phyloP scores from a whole-genome alignment of 1,140 invertebrate species.

The Apis mellifera region DNA sequence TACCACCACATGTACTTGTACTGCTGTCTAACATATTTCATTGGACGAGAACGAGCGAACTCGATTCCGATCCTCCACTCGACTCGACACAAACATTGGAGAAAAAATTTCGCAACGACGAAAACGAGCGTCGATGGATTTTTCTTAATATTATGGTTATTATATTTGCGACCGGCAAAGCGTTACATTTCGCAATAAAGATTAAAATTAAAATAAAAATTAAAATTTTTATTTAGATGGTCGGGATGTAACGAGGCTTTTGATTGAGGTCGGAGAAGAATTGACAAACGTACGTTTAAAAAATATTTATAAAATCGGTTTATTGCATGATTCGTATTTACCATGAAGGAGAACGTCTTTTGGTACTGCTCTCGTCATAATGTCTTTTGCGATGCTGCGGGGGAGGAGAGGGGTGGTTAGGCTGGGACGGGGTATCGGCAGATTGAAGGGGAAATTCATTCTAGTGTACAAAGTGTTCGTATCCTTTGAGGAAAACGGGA shows the following conservation, averaged over 20 bases:
- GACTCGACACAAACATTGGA: no score
- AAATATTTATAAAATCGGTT: slow-evolving; percentile 77
- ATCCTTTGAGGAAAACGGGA: slow-evolving; percentile 67
- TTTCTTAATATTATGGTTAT: background rate
- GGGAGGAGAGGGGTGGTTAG: background rate
- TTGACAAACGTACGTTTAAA: slow-evolving; percentile 61
- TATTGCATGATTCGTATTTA: slow-evolving; percentile 72
- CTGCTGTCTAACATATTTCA: no score
- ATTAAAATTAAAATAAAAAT: no score
- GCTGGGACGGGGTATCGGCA: slow-evolving; percentile 1
- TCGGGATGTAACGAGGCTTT: background rate
- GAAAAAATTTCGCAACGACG: no score
- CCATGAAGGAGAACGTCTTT: slow-evolving; percentile 66
- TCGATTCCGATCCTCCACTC: background rate
- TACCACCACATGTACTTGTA: no score
- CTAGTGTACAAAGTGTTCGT: slow-evolving; percentile 60
- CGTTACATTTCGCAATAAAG: background rate
- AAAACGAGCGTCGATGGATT: no score
- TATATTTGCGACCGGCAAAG: background rate
- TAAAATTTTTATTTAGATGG: no score
- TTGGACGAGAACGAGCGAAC: background rate
- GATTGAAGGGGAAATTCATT: slow-evolving; percentile 49
- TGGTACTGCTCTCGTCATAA: slow-evolving; percentile 65
- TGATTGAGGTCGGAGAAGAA: background rate
- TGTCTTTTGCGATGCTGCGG: slow-evolving; percentile 59